Evolutionary conservation across 2,797 vertebrate genomes (phyloP), one percentile per base, ranked within the genome.

Genomic region (Crenichthys baileyi): DNA sequence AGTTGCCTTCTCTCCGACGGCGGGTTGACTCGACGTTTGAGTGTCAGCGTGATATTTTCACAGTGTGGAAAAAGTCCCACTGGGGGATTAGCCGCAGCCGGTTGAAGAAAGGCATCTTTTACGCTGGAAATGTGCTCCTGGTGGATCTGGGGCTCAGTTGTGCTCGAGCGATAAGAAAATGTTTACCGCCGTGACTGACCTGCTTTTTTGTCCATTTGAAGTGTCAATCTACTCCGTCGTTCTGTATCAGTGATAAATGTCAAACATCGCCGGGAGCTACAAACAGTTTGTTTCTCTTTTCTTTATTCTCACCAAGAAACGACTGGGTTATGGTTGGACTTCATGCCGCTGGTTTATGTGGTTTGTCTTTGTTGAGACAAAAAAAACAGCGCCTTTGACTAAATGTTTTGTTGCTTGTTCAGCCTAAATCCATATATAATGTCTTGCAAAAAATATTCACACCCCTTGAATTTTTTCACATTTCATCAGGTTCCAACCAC

Each of bases 151-250:
- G 82, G 78, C 84, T 71, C 81, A 68, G 89, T 91, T 91, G 90
- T 83, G 82, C 77, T 70, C 51, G 0, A 75, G 79, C 65, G 93
- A 93, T 94, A 92, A 93, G 92, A 31, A 85, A 85, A 83, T 83
- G 80, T 91, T 85, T 82, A 73, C 83, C 65, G 86, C 78, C 50
- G 1, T 36, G 73, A 76, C 82, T 56, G 84, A 90, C 82, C 86
- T 88, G 84, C 79, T 89, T 88, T 88, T 41, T 78, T 79, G 76
- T 58, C 72, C 82, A 76, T 91, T 88, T 88, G 85, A 92, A 91
- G 91, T 87, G 88, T 90, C 89, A 82, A 72, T 92, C 87, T 71
- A 74, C 84, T 89, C 83, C 3, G 76, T 80, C 63, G 72, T 79
- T 85, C 63, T 58, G 76, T 71, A 75, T 87, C 79, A 7, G 61